Evolutionary conservation across 2,888 invertebrate genomes (phyloP), one percentile per base, ranked within the genome.

Genomic region (Lepidonotus clava): DNA sequence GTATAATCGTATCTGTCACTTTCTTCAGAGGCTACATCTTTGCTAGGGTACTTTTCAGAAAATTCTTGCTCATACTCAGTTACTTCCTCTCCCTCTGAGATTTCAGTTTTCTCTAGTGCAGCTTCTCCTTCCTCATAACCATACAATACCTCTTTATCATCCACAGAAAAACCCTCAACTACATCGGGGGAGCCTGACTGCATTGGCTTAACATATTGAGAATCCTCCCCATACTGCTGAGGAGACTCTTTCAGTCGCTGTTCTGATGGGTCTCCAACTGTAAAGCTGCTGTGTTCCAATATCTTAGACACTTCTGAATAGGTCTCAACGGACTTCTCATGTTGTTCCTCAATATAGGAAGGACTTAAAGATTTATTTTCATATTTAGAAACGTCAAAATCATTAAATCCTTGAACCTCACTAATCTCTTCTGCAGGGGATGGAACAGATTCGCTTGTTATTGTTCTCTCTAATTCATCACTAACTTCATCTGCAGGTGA

Each of bases 71-170:
- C 71, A 6, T 34, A 71, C 71, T 71, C 71, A 8, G 46, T 80
- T 5, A 51, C 80, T 46, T 80, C 80, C 21, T 80, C 80, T 46
- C 80, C 80, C n/a, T 80, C 80, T 32, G 80, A 80, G 18, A 80
- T 18, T 6, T 51, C 51, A 28, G 80, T 41, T 46, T 80, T 80
- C 18, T 80, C 80, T 8, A 80, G 18, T 24, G 80, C 80, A 6
- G 46, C 80, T 21, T 80, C 80, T 11, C 80, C 80, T n/a, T 41
- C 80, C 34, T 80, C 80, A 80, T 46, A 80, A 21, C 80, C 80
- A 80, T 46, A 80, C 34, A 46, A 8, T 8, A 80, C 80, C 28
- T 80, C 80, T 24, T 80, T 80, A 46, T 80, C 80, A 80, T 80
- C 80, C 0, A 80, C 80, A 11, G 80, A 80, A 1, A 80, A 5